These are phyloP conservation scores for Hozukius guyotensis DNA, from an alignment of 2,797 vertebrate species.

Conservation along the genomic window DNA sequence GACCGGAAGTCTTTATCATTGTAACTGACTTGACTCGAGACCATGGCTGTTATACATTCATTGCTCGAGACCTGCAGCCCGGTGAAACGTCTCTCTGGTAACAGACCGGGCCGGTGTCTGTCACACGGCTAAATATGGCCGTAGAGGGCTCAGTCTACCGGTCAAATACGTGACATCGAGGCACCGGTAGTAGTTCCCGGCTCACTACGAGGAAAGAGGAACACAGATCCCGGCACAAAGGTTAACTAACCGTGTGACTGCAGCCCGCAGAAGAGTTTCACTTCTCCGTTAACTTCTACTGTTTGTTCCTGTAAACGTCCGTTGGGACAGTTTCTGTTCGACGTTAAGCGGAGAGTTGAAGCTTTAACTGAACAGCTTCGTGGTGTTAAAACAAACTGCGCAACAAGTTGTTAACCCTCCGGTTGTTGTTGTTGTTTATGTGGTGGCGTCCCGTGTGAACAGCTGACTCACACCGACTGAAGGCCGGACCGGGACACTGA, in stretches of 20 bases:
- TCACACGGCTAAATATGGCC: constrained; percentile 63
- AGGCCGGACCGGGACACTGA: constrained; percentile 26
- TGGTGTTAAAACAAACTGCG: constrained; percentile 8
- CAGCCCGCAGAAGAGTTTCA: constrained; percentile 35
- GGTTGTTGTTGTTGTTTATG: constrained; percentile 5
- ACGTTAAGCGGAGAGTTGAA: not conserved
- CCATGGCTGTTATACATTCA: rapidly evolving
- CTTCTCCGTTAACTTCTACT: constrained; percentile 17
- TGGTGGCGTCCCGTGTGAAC: constrained; percentile 24
- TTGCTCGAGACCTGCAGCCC: not conserved
- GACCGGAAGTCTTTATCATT: not conserved
- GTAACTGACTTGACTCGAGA: not conserved
- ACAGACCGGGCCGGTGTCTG: not conserved
- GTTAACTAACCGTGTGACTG: constrained; percentile 48
- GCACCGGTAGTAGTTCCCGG: not conserved
- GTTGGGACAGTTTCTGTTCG: rapidly evolving
- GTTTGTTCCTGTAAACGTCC: not conserved
- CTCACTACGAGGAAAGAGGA: constrained; percentile 37
- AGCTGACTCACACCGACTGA: constrained; percentile 57
- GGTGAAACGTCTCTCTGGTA: not conserved
- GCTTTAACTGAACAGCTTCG: not conserved
- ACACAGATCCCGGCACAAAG: constrained; percentile 34
- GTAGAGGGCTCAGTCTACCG: not conserved
- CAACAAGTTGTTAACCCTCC: constrained; percentile 4
- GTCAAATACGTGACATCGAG: not conserved